phyloP scores from a whole-genome alignment of 2,113 vertebrate species.

The Abramis brama region DNA sequence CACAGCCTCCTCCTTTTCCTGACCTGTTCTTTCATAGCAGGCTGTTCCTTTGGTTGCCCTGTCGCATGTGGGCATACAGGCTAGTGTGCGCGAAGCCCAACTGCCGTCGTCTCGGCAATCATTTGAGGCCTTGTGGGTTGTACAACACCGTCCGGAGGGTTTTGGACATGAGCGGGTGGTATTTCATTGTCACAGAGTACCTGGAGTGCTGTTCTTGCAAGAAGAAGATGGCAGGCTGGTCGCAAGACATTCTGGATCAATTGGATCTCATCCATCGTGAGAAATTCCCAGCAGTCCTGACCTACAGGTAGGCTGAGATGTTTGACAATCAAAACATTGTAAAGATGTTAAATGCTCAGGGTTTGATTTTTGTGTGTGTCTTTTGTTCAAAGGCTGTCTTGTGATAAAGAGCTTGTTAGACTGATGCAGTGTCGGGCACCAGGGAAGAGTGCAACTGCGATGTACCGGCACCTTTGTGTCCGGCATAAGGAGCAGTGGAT shows the following conservation, averaged over 20 bases:
- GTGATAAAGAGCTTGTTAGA: conserved; percentile 2
- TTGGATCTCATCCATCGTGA: conserved; percentile 32
- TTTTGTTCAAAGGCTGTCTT: conserved; percentile 38
- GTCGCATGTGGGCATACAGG: conserved; percentile 28
- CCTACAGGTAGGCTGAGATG: conserved; percentile 26
- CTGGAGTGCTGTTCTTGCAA: conserved; percentile 34
- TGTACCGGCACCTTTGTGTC: background rate
- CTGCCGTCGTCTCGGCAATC: background rate
- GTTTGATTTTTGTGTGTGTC: background rate
- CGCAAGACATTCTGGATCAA: conserved; percentile 39
- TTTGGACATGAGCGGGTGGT: conserved; percentile 47
- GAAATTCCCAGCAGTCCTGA: conserved; percentile 44
- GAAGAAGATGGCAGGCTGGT: conserved; percentile 39
- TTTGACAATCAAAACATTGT: background rate
- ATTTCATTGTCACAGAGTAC: conserved; percentile 42
- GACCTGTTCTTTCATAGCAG: conserved; percentile 28
- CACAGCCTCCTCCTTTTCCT: conserved; percentile 9
- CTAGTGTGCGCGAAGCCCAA: background rate
- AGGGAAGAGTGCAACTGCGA: conserved; percentile 25
- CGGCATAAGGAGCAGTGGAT: conserved; percentile 30
- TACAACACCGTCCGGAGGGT: conserved; percentile 34
- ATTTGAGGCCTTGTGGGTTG: conserved; percentile 9
- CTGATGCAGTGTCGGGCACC: conserved; percentile 11
- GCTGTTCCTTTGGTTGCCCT: conserved; percentile 46
- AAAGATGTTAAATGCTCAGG: background rate